A percentile compares a stretch with the other conserved stretches of the same genome.
phyloP scores from a whole-genome alignment of 2,888 invertebrate species.

The Drosophila histrio region DNA sequence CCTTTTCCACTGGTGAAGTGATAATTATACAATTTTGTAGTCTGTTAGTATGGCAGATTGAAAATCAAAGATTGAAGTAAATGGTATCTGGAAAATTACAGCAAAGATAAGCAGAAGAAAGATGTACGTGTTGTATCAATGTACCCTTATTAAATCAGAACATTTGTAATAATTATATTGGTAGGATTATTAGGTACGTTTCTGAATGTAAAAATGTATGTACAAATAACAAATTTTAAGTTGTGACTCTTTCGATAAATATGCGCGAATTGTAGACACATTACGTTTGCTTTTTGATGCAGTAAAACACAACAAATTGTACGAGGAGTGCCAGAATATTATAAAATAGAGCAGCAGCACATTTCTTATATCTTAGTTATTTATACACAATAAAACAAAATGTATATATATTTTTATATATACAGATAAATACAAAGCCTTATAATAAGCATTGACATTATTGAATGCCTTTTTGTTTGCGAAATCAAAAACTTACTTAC shows the following conservation, averaged over 20 bases:
- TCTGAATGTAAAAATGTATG: too few species aligned
- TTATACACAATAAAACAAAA: background rate
- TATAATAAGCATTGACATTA: background rate
- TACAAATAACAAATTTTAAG: background rate
- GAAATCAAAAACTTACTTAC: background rate
- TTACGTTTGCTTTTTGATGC: background rate
- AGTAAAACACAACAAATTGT: background rate
- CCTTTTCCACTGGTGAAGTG: too few species aligned
- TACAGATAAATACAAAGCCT: background rate
- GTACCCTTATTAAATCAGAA: too few species aligned
- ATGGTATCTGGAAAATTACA: too few species aligned
- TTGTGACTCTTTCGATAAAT: background rate
- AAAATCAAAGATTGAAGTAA: too few species aligned
- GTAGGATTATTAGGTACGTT: too few species aligned
- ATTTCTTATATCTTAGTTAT: background rate
- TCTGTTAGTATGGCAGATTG: too few species aligned
- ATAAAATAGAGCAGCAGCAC: background rate
- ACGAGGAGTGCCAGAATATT: background rate
- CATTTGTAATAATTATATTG: too few species aligned
- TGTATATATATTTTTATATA: background rate
- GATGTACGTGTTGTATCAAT: too few species aligned
- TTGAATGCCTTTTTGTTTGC: conserved; percentile 2
- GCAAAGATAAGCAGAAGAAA: too few species aligned
- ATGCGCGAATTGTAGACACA: background rate
- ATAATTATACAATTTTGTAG: too few species aligned